Base-by-base conservation (phyloP, 2,888 invertebrate genomes). In the Syrista parreyssii region DNA sequence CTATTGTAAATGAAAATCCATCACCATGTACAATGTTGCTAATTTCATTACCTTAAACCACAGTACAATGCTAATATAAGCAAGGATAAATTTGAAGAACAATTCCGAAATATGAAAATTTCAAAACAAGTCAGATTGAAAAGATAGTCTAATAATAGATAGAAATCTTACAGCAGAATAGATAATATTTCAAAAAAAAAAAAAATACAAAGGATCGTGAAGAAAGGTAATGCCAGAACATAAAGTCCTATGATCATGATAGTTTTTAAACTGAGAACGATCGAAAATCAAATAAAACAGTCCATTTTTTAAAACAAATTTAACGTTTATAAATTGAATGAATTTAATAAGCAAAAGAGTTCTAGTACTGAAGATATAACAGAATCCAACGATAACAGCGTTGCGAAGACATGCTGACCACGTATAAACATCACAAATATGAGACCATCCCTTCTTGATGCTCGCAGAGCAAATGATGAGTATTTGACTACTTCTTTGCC, bases 401-500 rank as follows among this genome's bases (percentile, higher is more conserved):
- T 83, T 84, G 84, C 73, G 84, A 82, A 80, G 86, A 82, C 90
- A 90, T 90, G 90, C 90, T 87, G 89, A 89, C 83, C 89, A 87
- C 80, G 84, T 85, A 84, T 84, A 87, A 88, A 83, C 87, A 86
- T 87, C 84, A 86, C 82, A 85, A 85, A 85, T 83, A 86, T 83
- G 85, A 85, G 84, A 86, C 84, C 86, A 87, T 86, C 86, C 84
- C 83, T 79, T 86, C 85, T 83, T 80, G 85, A 86, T 84, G 82
- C 80, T 82, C 83, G 87, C 84, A 87, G 85, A 84, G 85, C 85
- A 89, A 89, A 88, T 88, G 85, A 86, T 81, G 86, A 86, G 79
- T 83, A 86, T 86, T 85, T 85, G 85, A 86, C 86, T 91, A 91
- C 86, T 90, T 90, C 89, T 84, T 91, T 85, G 86, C 90, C 91